These are phyloP conservation scores for Dicerorhinus sumatrensis DNA, from an alignment of 2,113 vertebrate species.

Conservation along the genomic window DNA sequence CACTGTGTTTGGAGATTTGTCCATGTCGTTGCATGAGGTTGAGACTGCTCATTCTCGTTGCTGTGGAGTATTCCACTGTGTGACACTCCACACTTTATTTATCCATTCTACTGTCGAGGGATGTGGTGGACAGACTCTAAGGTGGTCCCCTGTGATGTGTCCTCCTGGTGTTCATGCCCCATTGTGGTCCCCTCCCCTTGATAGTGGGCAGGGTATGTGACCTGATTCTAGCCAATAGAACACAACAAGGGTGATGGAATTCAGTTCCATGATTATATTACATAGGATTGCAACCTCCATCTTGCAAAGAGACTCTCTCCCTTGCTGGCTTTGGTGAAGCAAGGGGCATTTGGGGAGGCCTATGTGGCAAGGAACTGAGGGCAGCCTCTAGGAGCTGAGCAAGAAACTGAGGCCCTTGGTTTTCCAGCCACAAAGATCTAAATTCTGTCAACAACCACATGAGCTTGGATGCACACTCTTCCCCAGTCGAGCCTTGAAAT, in stretches of 20 bases:
- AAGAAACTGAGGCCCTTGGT: not conserved
- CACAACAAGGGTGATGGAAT: not conserved
- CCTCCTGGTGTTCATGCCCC: not conserved
- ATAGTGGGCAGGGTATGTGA: not conserved
- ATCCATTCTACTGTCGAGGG: not conserved
- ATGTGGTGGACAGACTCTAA: not conserved
- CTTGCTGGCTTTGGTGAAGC: not conserved
- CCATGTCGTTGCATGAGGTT: rapidly evolving
- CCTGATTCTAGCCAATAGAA: not conserved
- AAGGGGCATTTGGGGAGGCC: no score
- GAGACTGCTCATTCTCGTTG: not conserved
- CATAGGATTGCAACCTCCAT: not conserved
- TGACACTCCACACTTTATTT: rapidly evolving
- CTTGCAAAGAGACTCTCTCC: not conserved
- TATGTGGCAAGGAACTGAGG: not conserved
- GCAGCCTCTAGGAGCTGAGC: not conserved
- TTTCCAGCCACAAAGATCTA: not conserved
- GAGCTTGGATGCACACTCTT: not conserved
- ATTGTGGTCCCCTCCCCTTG: not conserved
- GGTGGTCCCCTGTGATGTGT: not conserved
- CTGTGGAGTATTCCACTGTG: not conserved
- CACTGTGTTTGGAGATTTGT: not conserved
- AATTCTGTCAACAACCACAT: not conserved
- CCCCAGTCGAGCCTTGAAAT: not conserved
- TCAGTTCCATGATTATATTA: not conserved